Evolutionary conservation across 2,797 vertebrate species (phyloP), one percentile per base, ranked within the genome.

Genomic region (Molossus alvarezi): DNA sequence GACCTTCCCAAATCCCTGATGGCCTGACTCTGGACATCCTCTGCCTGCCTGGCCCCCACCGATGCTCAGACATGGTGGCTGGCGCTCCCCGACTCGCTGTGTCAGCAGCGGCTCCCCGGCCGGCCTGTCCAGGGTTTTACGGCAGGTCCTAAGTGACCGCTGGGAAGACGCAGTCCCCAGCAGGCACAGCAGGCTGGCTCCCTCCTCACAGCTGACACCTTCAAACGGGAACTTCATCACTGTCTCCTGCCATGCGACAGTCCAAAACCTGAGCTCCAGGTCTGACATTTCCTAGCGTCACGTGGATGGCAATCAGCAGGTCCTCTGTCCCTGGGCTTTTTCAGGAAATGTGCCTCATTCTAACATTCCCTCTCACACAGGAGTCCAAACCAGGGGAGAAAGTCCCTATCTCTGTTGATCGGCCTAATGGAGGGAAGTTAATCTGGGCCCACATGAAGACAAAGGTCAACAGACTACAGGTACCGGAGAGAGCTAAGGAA

Each of bases 361-460:
- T 97, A 95, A 95, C 64, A 96, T 97, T 97, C 7, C 4, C 94
- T 98, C 97, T 94, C 95, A 97, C 97, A 90, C 48, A 96, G 91
- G 93, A 94, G 86, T 98, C 95, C 90, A 96, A 97, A 97, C 90
- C 79, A 86, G 92, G 76, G 94, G 83, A 12, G 9, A 67, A 95
- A 95, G 87, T 97, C 95, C 94, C 95, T 76, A 95, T 97, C 97
- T 96, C 97, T 95, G 97, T 97, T 97, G 97, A 97, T 86, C 96
- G 92, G 95, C 95, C 96, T 98, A 97, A 98, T 97, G 96, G 92
- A 98, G 93, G 96, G 96, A 97, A 97, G 97, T 98, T 97, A 94
- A 98, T 98, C 83, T 23, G 41, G 17, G 15, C 18, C 12, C 60
- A 37, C 13, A 8, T 17, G 48, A 72, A 81, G 67, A 75, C 48